Conservation (phyloP, 2,888 invertebrate species). For the Stramonita haemastoma region DNA sequence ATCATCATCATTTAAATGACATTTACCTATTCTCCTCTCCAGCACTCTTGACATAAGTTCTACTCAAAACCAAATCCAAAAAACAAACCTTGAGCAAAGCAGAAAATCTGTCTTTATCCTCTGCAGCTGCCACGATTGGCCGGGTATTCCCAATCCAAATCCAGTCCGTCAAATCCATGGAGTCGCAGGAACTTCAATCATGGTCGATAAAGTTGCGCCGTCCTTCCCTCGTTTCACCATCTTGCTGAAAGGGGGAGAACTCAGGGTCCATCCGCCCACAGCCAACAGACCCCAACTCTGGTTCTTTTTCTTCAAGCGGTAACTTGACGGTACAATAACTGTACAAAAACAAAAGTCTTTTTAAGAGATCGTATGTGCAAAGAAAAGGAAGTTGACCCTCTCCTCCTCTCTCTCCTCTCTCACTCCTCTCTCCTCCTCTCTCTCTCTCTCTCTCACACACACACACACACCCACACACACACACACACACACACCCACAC, state of each 20-base stretch:
- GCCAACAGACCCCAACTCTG: conserved; percentile 68
- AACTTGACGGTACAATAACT: conserved; percentile 62
- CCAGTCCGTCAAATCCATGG: conserved; percentile 69
- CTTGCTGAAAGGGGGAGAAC: conserved; percentile 60
- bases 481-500: no score
- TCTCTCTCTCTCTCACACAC: no score
- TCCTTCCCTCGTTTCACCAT: conserved; percentile 57
- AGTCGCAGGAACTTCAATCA: conserved; percentile 58
- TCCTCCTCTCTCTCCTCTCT: no score
- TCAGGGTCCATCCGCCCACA: conserved; percentile 73
- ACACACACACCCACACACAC: no score
- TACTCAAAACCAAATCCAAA: neutral
- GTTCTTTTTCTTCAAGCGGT: conserved; percentile 61
- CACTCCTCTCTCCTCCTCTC: no score
- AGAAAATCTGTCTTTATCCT: conserved; percentile 63
- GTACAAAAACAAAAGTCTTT: neutral
- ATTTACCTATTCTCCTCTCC: neutral
- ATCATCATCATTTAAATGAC: conserved; percentile 37
- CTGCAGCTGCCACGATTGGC: conserved; percentile 64
- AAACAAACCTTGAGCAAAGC: conserved; percentile 58
- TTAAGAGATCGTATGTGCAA: no score
- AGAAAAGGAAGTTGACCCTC: no score
- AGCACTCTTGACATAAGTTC: neutral
- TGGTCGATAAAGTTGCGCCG: conserved; percentile 63
- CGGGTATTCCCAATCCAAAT: conserved; percentile 75